These are phyloP conservation scores for Phyllotreta cruciferae DNA, from an alignment of 2,888 invertebrate species.

Conservation along the genomic window DNA sequence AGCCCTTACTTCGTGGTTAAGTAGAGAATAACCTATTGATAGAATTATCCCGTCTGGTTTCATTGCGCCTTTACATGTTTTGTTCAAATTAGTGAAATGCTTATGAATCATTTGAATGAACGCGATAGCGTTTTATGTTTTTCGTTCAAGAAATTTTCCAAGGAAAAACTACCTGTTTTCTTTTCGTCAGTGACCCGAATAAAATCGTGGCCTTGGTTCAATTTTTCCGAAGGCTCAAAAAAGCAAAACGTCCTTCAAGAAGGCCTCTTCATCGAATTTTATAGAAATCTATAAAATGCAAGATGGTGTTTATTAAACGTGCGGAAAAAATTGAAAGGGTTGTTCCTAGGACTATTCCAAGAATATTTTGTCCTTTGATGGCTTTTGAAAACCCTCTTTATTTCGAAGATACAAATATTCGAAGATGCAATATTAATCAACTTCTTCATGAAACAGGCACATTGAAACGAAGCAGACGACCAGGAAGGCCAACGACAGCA, in stretches of 20 bases:
- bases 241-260: conserved; percentile 73
- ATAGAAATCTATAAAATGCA: no score
- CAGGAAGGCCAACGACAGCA: no score
- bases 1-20: conserved; percentile 64
- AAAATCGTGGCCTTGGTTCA: conserved; percentile 65
- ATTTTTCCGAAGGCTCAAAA: no score
- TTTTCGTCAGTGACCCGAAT: conserved; percentile 47
- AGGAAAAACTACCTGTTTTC: conserved; percentile 55
- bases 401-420: no score
- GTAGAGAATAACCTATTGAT: conserved; percentile 54
- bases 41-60: conserved; percentile 58
- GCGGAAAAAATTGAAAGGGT: no score
- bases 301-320: no score
- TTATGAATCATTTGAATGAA: conserved; percentile 70
- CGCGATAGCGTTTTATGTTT: conserved; percentile 67
- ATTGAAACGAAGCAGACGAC: no score
- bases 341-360: no score
- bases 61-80: conserved; percentile 66
- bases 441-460: no score
- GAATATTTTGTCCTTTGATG: no score
- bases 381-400: no score
- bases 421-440: no score
- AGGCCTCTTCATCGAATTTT: conserved; percentile 53
- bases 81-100: conserved; percentile 66
- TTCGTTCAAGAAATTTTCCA: conserved; percentile 68